Percentiles rank a stretch among this genome's conserved stretches.
phyloP scores from a whole-genome alignment of 1,140 invertebrate species.

The Diprion similis region DNA sequence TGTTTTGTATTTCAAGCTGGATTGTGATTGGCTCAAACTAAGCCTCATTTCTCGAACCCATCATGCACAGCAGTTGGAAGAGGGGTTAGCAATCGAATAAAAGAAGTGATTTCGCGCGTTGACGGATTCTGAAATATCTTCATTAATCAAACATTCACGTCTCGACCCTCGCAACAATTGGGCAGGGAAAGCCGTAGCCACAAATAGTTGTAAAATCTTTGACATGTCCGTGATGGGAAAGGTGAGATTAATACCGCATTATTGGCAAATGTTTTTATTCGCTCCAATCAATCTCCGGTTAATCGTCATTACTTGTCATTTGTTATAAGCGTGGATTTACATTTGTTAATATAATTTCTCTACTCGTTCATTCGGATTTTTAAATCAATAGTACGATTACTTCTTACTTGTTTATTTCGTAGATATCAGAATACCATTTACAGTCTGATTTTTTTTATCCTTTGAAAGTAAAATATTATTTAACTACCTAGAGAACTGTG shows the following conservation, averaged over 20 bases:
- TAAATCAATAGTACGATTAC: slow-evolving; percentile 8
- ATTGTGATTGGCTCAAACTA: not conserved
- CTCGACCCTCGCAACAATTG: not conserved
- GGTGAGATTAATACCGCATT: slow-evolving; percentile 38
- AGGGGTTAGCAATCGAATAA: slow-evolving; percentile 51
- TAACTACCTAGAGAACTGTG: not conserved
- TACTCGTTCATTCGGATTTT: not conserved
- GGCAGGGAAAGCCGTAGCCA: not conserved
- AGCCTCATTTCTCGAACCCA: not conserved
- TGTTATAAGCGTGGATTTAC: not conserved
- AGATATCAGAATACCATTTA: slow-evolving; percentile 3
- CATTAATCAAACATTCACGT: slow-evolving; percentile 6
- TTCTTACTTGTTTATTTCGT: slow-evolving; percentile 9
- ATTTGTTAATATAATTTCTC: not conserved
- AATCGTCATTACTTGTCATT: not conserved
- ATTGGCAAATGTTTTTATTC: not conserved
- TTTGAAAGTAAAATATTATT: not conserved
- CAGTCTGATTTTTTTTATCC: not conserved
- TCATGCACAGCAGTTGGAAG: not conserved
- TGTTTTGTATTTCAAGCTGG: not conserved
- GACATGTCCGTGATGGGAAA: slow-evolving; percentile 61
- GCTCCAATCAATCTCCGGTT: slow-evolving; percentile 9
- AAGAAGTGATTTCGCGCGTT: slow-evolving; percentile 58
- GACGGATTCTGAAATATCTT: slow-evolving; percentile 37
- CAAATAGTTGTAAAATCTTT: slow-evolving; percentile 14